Evolutionary conservation across 2,113 vertebrate genomes (phyloP).

Genomic region (Nerophis ophidion): DNA sequence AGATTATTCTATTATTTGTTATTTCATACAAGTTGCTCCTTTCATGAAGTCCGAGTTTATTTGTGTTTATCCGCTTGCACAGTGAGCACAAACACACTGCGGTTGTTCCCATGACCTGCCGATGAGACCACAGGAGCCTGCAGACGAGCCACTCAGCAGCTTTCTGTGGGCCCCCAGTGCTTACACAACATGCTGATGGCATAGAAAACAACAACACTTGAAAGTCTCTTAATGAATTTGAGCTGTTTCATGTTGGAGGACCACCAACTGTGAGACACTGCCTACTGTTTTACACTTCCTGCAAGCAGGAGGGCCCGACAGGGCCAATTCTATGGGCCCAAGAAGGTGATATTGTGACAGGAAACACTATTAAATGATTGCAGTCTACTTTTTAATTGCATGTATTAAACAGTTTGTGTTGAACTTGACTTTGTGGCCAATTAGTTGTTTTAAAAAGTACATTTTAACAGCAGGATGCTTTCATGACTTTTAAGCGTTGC

Average conservation of each 20-base stretch:
- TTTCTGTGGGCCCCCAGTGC: not conserved
- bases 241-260: slow-evolving; percentile 8
- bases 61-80: slow-evolving; percentile 20
- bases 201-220: slow-evolving; percentile 25
- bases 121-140: not conserved
- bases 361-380: not conserved
- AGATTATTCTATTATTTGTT: not conserved
- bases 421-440: not conserved
- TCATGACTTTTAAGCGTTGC: not conserved
- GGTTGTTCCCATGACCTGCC: slow-evolving; percentile 30
- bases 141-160: not conserved
- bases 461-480: too few species aligned
- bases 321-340: not conserved
- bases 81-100: slow-evolving; percentile 8
- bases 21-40: not conserved
- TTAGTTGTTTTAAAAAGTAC: not conserved
- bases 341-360: not conserved
- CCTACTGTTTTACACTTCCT: slow-evolving; percentile 43
- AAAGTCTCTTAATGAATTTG: slow-evolving; percentile 27
- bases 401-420: too few species aligned
- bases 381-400: too few species aligned
- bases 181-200: not conserved
- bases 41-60: slow-evolving; percentile 24
- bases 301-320: slow-evolving; percentile 25
- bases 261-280: slow-evolving; percentile 13